These are phyloP conservation scores for Coryphaenoides rupestris DNA, from an alignment of 2,113 vertebrate species.

Conservation along the genomic window DNA sequence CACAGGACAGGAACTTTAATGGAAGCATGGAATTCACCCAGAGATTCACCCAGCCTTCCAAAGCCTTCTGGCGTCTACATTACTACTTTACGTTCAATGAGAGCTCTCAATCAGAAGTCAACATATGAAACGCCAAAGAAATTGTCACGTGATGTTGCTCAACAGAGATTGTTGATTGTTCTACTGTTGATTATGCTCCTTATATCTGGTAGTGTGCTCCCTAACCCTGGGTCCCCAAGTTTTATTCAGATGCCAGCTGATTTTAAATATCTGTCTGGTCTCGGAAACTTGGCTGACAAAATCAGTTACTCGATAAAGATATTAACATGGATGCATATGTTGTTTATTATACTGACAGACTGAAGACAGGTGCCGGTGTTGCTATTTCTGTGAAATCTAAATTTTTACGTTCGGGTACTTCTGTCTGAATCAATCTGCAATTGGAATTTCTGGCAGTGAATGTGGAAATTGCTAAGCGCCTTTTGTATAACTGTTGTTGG, in stretches of 20 bases:
- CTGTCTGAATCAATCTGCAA: neutral
- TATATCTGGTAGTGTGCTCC: neutral
- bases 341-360: too few species aligned
- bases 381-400: neutral
- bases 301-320: neutral
- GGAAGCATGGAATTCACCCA: neutral
- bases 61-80: neutral
- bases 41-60: neutral
- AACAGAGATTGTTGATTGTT: neutral
- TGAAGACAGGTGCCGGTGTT: neutral
- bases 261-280: neutral
- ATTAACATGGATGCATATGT: neutral
- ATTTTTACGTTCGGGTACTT: neutral
- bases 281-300: neutral
- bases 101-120: neutral
- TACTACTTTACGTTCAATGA: neutral
- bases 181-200: neutral
- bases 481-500: constrained; percentile 1
- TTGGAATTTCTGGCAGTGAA: constrained; percentile 3
- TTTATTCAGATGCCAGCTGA: neutral
- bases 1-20: constrained; percentile 2
- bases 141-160: neutral
- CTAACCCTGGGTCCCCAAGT: neutral
- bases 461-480: neutral
- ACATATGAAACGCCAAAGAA: neutral